These are phyloP conservation scores for Acanthurus lineatus DNA, from an alignment of 2,797 vertebrate species.

Conservation along the genomic window DNA sequence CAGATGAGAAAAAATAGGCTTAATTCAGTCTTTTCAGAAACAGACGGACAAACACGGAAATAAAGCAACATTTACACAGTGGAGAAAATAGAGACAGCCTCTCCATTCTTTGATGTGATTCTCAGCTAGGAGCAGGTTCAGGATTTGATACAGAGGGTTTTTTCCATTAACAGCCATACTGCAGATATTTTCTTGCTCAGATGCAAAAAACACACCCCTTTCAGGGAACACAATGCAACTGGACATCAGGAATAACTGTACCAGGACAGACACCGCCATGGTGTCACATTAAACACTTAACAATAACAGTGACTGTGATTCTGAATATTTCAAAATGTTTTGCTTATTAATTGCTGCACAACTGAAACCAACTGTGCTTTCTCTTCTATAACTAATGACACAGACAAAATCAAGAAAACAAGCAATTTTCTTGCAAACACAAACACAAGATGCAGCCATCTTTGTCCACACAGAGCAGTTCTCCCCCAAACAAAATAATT, in stretches of 20 bases:
- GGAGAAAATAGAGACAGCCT: constrained; percentile 21
- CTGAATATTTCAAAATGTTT: constrained; percentile 8
- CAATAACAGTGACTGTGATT: not conserved
- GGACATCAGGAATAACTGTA: constrained; percentile 14
- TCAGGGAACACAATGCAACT: constrained; percentile 26
- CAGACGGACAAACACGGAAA: constrained; percentile 16
- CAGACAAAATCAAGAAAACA: not conserved
- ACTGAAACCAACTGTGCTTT: constrained; percentile 20
- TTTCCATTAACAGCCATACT: not conserved
- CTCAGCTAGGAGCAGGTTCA: constrained; percentile 53
- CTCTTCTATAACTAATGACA: not conserved
- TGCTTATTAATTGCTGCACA: constrained; percentile 23
- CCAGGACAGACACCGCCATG: constrained; percentile 1
- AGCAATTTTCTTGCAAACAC: constrained; percentile 1
- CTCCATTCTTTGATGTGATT: constrained; percentile 53
- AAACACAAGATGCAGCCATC: not conserved
- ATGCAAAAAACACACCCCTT: constrained; percentile 19
- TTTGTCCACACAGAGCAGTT: not conserved
- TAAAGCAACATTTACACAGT: constrained; percentile 32
- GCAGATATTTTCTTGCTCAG: constrained; percentile 45
- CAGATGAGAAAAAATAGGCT: not conserved
- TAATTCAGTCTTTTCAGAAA: constrained; percentile 29
- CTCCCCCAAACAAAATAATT: not conserved
- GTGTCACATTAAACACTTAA: not conserved
- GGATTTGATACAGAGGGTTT: constrained; percentile 40